Evolutionary conservation across 1,140 invertebrate genomes (phyloP).

Genomic region (Argopecten irradians): DNA sequence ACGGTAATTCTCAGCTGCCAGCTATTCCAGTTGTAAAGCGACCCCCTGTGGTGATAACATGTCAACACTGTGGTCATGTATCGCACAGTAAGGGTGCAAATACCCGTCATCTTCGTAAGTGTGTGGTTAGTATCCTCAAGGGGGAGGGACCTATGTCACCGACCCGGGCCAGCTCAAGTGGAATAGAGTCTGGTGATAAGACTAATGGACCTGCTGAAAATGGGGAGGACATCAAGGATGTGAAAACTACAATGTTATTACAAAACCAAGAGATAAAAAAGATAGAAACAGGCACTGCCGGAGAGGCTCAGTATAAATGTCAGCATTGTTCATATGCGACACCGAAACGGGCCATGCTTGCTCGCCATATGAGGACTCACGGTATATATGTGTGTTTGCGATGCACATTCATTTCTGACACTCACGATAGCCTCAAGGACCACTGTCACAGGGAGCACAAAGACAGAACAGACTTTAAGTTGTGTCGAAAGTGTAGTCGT

Average conservation of each 20-base stretch:
- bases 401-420: constrained; percentile 63
- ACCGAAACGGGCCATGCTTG: constrained; percentile 62
- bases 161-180: background rate
- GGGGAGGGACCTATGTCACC: background rate
- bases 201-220: background rate
- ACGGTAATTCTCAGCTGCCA: background rate
- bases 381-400: constrained; percentile 66
- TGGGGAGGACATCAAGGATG: constrained; percentile 13
- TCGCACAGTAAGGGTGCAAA: constrained; percentile 47
- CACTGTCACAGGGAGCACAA: constrained; percentile 64
- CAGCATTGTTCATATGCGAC: constrained; percentile 64
- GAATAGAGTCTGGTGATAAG: background rate
- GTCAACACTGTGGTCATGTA: constrained; percentile 44
- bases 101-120: constrained; percentile 42
- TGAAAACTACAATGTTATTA: background rate
- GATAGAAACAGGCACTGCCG: constrained; percentile 16
- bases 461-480: constrained; percentile 62
- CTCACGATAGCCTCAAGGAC: constrained; percentile 58
- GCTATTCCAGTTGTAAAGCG: constrained; percentile 28
- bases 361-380: constrained; percentile 65
- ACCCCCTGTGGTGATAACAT: constrained; percentile 32
- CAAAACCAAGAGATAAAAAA: constrained; percentile 22
- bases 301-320: constrained; percentile 58
- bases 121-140: constrained; percentile 27
- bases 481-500: constrained; percentile 69